These are phyloP conservation scores for Aplocera efformata DNA, from an alignment of 2,888 invertebrate genomes.

Conservation along the genomic window DNA sequence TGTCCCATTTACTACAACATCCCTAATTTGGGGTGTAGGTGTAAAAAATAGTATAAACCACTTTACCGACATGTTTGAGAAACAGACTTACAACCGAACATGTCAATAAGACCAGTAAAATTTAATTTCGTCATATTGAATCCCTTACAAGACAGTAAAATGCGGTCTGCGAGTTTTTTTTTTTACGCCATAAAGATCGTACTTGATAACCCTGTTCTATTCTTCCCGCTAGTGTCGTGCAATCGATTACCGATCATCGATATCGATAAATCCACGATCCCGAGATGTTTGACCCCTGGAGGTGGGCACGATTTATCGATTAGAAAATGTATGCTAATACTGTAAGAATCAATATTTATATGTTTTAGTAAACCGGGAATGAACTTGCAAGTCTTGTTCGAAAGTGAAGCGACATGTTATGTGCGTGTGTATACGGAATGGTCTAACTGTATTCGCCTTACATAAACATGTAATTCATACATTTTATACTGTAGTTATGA, in stretches of 20 bases:
- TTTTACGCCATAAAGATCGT: conserved; percentile 59
- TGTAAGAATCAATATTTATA: conserved; percentile 54
- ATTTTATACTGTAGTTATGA: conserved; percentile 7
- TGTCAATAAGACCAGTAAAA: conserved; percentile 48
- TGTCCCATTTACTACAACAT: conserved; percentile 7
- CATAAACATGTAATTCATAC: conserved; percentile 18
- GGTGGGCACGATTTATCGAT: conserved; percentile 66
- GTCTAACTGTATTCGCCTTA: conserved; percentile 16
- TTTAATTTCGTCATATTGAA: conserved; percentile 60
- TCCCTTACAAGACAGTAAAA: conserved; percentile 49
- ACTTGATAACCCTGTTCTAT: conserved; percentile 55
- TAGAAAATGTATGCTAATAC: conserved; percentile 59
- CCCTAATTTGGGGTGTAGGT: conserved; percentile 1
- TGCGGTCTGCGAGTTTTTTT: conserved; percentile 56
- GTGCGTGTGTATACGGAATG: conserved; percentile 15
- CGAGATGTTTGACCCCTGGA: conserved; percentile 60
- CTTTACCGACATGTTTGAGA: conserved; percentile 24
- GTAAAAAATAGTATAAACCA: conserved; percentile 17
- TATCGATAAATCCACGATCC: conserved; percentile 58
- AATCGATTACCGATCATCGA: conserved; percentile 53
- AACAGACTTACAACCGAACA: conserved; percentile 27
- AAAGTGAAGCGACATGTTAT: conserved; percentile 13
- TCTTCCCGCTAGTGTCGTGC: conserved; percentile 53
- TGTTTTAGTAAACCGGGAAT: conserved; percentile 50
- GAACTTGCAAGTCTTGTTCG: conserved; percentile 38